phyloP scores from a whole-genome alignment of 2,797 vertebrate genomes.

The Micropoecilia bifurca region DNA sequence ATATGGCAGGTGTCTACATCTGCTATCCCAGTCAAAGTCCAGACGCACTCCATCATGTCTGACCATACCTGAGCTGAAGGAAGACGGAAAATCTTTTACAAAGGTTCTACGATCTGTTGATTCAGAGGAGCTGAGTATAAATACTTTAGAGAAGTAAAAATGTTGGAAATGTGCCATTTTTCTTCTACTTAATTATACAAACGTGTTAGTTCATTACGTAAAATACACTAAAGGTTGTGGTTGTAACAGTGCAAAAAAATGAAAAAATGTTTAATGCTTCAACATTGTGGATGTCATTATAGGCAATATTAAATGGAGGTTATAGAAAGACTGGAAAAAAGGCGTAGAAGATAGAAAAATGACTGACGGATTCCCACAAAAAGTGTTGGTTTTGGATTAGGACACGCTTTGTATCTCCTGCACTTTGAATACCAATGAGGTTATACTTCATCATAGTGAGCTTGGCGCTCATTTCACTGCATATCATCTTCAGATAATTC shows the following conservation, averaged over 20 bases:
- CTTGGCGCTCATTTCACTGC: constrained; percentile 43
- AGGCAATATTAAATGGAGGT: not conserved
- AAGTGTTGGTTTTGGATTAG: constrained; percentile 46
- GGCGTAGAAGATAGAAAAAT: constrained; percentile 9
- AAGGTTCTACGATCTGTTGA: not conserved
- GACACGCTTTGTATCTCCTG: constrained; percentile 37
- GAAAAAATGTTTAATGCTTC: not conserved
- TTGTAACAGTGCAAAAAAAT: not conserved
- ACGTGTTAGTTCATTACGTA: not conserved
- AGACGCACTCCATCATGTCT: not conserved
- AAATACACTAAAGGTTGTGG: not conserved
- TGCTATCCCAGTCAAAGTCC: not conserved
- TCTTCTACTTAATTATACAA: not conserved
- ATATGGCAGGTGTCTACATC: not conserved
- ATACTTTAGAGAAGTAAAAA: not conserved
- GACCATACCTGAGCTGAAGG: not conserved
- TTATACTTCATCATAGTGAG: constrained; percentile 38
- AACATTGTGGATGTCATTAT: not conserved
- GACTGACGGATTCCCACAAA: constrained; percentile 41
- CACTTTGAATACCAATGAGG: constrained; percentile 56
- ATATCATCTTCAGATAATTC: constrained; percentile 63
- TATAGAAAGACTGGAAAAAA: too few species aligned
- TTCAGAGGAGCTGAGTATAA: not conserved
- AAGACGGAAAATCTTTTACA: not conserved
- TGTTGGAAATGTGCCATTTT: not conserved